phyloP scores from a whole-genome alignment of 1,140 invertebrate species.

The Sycobia sp. region DNA sequence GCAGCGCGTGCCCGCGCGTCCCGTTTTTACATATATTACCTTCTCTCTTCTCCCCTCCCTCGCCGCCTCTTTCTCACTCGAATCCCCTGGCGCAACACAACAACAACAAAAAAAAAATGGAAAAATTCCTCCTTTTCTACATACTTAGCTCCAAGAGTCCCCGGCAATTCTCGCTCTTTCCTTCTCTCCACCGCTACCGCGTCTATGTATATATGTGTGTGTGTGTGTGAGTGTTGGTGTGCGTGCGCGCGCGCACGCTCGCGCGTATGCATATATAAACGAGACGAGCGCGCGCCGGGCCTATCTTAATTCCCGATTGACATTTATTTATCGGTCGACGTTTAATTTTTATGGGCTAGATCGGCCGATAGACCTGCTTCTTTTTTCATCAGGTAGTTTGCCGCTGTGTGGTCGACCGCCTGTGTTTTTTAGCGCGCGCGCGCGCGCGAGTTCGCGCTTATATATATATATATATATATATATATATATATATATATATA shows the following conservation, averaged over 20 bases:
- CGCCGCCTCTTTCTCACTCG: no score
- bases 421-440: background rate
- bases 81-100: no score
- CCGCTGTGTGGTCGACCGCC: conserved; percentile 50
- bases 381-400: conserved; percentile 40
- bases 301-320: conserved; percentile 61
- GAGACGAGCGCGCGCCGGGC: conserved; percentile 52
- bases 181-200: conserved; percentile 45
- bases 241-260: no score
- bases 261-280: no score
- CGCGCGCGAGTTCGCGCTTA: no score
- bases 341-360: conserved; percentile 61
- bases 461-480: no score
- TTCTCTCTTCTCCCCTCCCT: no score
- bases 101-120: conserved; percentile 33
- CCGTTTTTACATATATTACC: conserved; percentile 25
- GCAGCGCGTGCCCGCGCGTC: no score
- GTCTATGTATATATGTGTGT: no score
- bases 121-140: conserved; percentile 37
- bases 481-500: no score
- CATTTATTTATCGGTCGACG: conserved; percentile 61
- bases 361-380: conserved; percentile 44
- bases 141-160: conserved; percentile 13
- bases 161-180: background rate
- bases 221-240: no score